Percentiles rank a stretch among this genome's conserved stretches.
These are phyloP conservation scores for Chymomyza fuscimana DNA, from an alignment of 2,888 invertebrate genomes.

Conservation along the genomic window DNA sequence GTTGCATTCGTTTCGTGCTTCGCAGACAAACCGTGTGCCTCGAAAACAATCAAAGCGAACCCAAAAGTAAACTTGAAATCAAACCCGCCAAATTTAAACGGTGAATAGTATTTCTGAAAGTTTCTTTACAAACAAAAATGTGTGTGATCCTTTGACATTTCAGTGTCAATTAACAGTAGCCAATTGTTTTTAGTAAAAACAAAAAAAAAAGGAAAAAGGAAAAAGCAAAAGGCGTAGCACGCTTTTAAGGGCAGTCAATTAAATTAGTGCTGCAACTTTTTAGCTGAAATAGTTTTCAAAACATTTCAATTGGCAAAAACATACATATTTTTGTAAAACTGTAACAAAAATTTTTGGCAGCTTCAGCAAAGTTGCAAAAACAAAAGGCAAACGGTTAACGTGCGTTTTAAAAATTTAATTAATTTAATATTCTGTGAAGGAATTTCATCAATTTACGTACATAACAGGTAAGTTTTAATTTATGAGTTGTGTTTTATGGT, in stretches of 20 bases:
- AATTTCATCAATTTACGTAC: slow-evolving; percentile 3
- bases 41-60: slow-evolving; percentile 8
- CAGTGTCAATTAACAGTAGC: slow-evolving; percentile 8
- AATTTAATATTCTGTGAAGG: background rate
- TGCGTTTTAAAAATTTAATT: slow-evolving; percentile 9
- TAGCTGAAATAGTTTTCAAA: background rate
- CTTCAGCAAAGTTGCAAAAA: background rate
- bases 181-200: slow-evolving; percentile 3
- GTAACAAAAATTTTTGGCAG: background rate
- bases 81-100: background rate
- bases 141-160: slow-evolving; percentile 3
- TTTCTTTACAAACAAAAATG: background rate
- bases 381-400: background rate
- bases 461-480: slow-evolving; percentile 2
- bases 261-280: background rate
- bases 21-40: slow-evolving; percentile 18
- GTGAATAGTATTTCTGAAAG: background rate
- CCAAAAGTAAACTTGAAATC: background rate
- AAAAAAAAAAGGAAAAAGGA: too few species aligned
- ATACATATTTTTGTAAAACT: background rate
- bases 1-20: slow-evolving; percentile 67
- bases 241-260: background rate
- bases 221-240: background rate
- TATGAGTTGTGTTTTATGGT: background rate
- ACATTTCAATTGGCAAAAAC: background rate